Evolutionary conservation across 2,113 vertebrate genomes (phyloP).

Genomic region (Clupea harengus): DNA sequence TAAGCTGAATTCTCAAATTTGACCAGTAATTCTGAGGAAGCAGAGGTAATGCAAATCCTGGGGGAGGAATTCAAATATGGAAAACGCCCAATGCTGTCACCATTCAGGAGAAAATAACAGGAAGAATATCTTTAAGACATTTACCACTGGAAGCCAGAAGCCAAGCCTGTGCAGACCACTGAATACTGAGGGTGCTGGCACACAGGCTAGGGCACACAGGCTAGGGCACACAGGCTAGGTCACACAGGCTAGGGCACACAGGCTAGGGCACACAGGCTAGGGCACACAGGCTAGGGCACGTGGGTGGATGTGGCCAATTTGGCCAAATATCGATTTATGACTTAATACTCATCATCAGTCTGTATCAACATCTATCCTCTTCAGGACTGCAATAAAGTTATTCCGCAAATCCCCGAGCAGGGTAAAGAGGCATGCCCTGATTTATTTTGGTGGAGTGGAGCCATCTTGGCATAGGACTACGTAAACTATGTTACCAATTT

Average conservation of each 20-base stretch:
- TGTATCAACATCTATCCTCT: background rate
- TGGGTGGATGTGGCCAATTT: background rate
- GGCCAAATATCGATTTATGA: too few relatives aligned
- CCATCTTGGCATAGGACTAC: background rate
- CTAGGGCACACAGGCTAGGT: too few relatives aligned
- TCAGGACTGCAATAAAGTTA: background rate
- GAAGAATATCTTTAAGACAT: background rate
- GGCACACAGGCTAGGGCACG: background rate
- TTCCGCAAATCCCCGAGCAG: background rate
- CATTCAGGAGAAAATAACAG: background rate
- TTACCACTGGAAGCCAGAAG: background rate
- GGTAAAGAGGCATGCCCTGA: background rate
- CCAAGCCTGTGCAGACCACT: background rate
- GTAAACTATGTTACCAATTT: background rate
- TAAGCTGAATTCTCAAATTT: background rate
- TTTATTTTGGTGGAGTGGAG: background rate
- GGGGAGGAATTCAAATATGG: background rate
- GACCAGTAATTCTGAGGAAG: background rate
- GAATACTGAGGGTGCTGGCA: background rate
- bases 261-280: background rate
- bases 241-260: too few relatives aligned
- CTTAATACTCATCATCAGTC: background rate
- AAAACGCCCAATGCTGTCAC: background rate
- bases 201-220: too few relatives aligned
- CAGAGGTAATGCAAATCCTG: background rate